Conservation (phyloP, 2,113 vertebrate species). For the Helogale parvula region DNA sequence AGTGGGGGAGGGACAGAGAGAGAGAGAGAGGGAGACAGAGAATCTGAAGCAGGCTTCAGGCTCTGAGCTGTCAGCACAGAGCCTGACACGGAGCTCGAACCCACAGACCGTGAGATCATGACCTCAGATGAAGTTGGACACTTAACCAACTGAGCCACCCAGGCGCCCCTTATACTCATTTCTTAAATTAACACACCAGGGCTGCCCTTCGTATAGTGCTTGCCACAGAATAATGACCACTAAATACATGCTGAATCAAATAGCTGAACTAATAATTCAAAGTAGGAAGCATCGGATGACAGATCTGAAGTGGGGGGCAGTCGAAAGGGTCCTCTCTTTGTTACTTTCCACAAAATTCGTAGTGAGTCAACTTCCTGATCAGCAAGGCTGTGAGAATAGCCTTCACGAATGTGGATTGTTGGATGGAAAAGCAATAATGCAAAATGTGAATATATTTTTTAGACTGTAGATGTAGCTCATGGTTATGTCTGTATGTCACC, state of each 20-base stretch:
- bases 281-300: neutral
- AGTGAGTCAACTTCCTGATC: neutral
- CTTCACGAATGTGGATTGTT: neutral
- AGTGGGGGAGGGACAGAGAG: too few relatives aligned
- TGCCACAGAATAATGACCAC: neutral
- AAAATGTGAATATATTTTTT: neutral
- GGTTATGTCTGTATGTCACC: neutral
- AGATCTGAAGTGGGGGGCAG: accelerated
- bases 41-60: too few relatives aligned
- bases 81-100: too few relatives aligned
- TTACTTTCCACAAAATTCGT: neutral
- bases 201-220: neutral
- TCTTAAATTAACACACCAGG: neutral
- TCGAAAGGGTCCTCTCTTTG: neutral
- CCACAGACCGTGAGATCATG: too few relatives aligned
- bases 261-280: neutral
- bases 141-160: too few relatives aligned
- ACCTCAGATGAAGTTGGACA: too few relatives aligned
- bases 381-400: neutral
- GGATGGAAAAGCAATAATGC: neutral
- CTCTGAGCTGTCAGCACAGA: too few relatives aligned
- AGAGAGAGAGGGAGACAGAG: too few relatives aligned
- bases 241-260: neutral
- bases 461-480: neutral
- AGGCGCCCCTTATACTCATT: neutral